Evolutionary conservation across 2,888 invertebrate species (phyloP).

Genomic region (Cremastinae sp.): DNA sequence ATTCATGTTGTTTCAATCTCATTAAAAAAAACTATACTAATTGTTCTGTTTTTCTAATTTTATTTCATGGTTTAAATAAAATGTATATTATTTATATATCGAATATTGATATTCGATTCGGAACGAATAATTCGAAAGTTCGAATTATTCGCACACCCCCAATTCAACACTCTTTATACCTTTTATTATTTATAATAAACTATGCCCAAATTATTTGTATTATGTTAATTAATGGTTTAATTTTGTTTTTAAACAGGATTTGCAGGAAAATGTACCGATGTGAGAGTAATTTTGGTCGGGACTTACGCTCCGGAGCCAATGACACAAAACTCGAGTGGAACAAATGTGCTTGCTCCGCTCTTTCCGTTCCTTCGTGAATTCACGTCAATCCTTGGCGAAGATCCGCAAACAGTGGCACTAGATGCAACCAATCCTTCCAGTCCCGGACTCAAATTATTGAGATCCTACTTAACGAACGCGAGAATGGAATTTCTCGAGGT

Average conservation of each 20-base stretch:
- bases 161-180: no score
- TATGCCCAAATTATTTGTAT: no score
- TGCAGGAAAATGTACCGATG: conserved; percentile 76
- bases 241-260: conserved; percentile 68
- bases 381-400: conserved; percentile 76
- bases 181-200: no score
- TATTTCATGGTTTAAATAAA: no score
- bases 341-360: conserved; percentile 75
- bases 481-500: conserved; percentile 79
- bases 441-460: conserved; percentile 77
- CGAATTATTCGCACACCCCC: background rate
- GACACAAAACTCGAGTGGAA: conserved; percentile 73
- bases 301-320: conserved; percentile 78
- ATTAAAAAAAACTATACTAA: no score
- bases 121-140: no score
- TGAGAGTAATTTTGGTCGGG: conserved; percentile 78
- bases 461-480: conserved; percentile 75
- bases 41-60: no score
- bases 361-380: conserved; percentile 77
- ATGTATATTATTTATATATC: no score
- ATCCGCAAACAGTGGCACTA: conserved; percentile 76
- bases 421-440: conserved; percentile 79
- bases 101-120: no score
- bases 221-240: no score
- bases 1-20: no score